Conservation (phyloP, 2,888 invertebrate species). For the Bimastos eiseni region DNA sequence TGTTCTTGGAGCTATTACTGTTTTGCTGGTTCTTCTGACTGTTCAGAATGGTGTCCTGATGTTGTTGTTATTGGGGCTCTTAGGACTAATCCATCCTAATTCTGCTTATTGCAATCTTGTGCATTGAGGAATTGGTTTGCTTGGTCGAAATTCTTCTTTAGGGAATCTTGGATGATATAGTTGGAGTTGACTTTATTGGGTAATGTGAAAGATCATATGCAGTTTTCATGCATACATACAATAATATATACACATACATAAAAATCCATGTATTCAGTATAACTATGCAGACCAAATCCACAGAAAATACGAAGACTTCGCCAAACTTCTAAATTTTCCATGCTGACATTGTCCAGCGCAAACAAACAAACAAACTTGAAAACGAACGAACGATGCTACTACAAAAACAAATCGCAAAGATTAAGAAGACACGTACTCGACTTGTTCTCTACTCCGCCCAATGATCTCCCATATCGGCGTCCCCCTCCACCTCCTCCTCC, state of each 20-base stretch:
- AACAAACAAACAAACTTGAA: not conserved
- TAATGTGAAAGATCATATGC: too few species aligned
- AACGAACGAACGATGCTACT: constrained; percentile 13
- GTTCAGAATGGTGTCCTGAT: too few species aligned
- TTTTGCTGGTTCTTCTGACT: too few species aligned
- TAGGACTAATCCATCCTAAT: too few species aligned
- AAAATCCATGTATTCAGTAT: not conserved
- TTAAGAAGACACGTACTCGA: not conserved
- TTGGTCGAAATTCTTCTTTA: too few species aligned
- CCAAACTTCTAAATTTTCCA: not conserved
- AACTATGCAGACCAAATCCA: not conserved
- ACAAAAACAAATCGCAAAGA: not conserved
- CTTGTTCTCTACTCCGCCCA: constrained; percentile 7
- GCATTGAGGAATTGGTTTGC: too few species aligned
- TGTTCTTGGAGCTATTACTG: too few species aligned
- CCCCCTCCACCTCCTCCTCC: not conserved
- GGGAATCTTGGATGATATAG: too few species aligned
- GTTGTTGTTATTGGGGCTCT: too few species aligned
- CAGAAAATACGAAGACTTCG: constrained; percentile 2
- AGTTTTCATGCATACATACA: not conserved
- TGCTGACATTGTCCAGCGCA: not conserved
- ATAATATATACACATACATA: not conserved
- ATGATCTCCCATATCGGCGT: constrained; percentile 15
- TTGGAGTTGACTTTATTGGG: too few species aligned
- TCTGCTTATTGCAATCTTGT: too few species aligned